Base-by-base conservation (phyloP, 2,888 invertebrate genomes). In the Zaprionus lineosus region DNA sequence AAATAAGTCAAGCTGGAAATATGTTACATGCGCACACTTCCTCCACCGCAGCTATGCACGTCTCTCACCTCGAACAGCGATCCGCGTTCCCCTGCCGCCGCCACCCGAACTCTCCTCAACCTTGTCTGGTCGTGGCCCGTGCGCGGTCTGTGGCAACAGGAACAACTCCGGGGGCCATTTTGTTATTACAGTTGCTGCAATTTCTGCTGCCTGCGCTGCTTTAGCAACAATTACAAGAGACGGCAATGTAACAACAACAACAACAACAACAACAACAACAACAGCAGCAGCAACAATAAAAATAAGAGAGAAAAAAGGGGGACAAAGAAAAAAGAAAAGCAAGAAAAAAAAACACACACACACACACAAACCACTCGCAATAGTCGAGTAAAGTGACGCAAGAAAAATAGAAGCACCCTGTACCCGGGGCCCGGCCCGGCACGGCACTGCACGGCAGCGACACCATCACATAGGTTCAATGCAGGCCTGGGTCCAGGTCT, bases 1-100 rank as follows among this genome's bases (percentile, higher is more conserved):
- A 79, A 76, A 84, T 73, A 84, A 84, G 84, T 79, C 77, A 83
- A 83, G 84, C 63, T 78, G 71, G 70, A 73, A 76, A 84, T 79
- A 79, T 84, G 79, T 69, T 61, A 74, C 71, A 67, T 46, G 48
- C 57, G 51, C 53, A 44, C 50, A 67, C 47, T 67, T 50, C 34
- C 61, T 16, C 15, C 12, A n/a, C n/a, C n/a, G n/a, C n/a, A n/a
- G n/a, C n/a, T n/a, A n/a, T n/a, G n/a, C n/a, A n/a, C n/a, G n/a
- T n/a, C n/a, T n/a, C n/a, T n/a, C n/a, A n/a, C n/a, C n/a, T n/a
- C n/a, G n/a, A n/a, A n/a, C n/a, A n/a, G n/a, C n/a, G n/a, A n/a
- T n/a, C n/a, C n/a, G n/a, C n/a, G n/a, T n/a, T 16, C 18, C 21
- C 41, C 28, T 2, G 11, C 4, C 31, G 8, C 29, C 3, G 0